A percentile compares a stretch with the other conserved stretches of the same genome.
Conservation (phyloP, 2,797 vertebrate genomes). For the Acridotheres tristis region DNA sequence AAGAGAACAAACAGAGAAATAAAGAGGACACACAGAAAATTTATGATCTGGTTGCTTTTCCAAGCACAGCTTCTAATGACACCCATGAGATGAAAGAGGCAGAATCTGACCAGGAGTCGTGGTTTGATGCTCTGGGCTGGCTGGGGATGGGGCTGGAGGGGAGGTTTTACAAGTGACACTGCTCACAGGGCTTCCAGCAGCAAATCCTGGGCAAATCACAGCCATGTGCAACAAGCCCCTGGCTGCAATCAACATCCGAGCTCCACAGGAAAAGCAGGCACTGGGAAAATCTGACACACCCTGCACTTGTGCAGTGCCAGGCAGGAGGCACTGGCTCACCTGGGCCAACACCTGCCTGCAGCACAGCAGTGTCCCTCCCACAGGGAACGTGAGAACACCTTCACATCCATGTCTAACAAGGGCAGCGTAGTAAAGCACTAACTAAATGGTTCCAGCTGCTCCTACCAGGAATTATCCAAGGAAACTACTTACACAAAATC, state of each 20-base stretch:
- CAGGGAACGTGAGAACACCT: too few relatives aligned
- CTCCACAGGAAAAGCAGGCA: background rate
- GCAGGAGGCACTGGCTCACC: too few relatives aligned
- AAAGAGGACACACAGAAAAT: background rate
- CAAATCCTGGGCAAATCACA: background rate
- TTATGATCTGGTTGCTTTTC: background rate
- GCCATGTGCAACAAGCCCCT: background rate
- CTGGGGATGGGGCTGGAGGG: background rate
- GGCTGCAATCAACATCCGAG: background rate
- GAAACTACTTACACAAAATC: background rate
- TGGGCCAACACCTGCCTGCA: background rate
- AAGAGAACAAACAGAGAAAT: background rate
- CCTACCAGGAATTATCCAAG: background rate
- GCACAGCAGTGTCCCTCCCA: background rate
- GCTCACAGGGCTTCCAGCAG: background rate
- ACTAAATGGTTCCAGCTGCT: background rate
- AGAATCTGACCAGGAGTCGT: background rate
- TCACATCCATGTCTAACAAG: fast-evolving
- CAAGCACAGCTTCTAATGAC: background rate
- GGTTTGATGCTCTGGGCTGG: background rate
- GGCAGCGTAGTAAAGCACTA: background rate
- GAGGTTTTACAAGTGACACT: background rate
- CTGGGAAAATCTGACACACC: fast-evolving
- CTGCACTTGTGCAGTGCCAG: background rate
- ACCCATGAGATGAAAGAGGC: background rate